A percentile compares a stretch with the other conserved stretches of the same genome.
Evolutionary conservation across 1,140 invertebrate species (phyloP).

Genomic region (Bombus balteatus): DNA sequence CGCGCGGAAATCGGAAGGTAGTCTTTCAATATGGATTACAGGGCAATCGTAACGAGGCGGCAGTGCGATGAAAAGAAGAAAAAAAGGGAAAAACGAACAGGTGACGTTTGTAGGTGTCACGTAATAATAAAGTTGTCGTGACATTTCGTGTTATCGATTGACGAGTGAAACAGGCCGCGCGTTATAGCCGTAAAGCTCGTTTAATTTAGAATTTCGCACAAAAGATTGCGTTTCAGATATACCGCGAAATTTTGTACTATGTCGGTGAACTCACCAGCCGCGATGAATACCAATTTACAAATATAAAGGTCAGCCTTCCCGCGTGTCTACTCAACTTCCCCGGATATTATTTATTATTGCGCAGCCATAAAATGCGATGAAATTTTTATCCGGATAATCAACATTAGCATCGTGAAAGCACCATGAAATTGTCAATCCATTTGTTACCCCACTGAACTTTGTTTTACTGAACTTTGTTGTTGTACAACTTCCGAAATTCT

Average conservation of each 20-base stretch:
- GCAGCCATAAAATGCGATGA: neutral
- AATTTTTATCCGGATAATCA: neutral
- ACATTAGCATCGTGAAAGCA: too few species aligned
- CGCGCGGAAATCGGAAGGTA: neutral
- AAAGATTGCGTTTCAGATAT: neutral
- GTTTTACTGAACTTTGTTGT: neutral
- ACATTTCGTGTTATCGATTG: constrained; percentile 11
- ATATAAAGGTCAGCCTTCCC: constrained; percentile 15
- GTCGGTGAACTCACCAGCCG: neutral
- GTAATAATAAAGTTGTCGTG: constrained; percentile 9
- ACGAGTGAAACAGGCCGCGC: neutral
- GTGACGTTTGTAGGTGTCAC: neutral
- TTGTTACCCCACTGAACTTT: neutral
- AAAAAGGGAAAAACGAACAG: neutral
- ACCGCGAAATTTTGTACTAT: constrained; percentile 11
- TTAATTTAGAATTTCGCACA: constrained; percentile 31
- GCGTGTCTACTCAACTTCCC: neutral
- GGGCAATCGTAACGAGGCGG: neutral
- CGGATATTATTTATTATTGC: constrained; percentile 19
- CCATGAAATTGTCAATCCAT: too few species aligned
- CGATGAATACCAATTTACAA: constrained; percentile 31
- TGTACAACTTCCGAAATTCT: neutral
- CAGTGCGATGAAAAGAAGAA: neutral
- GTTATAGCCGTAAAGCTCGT: neutral
- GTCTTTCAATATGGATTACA: neutral